Conservation (phyloP, 2,797 vertebrate species). For the Vipera latastei region DNA sequence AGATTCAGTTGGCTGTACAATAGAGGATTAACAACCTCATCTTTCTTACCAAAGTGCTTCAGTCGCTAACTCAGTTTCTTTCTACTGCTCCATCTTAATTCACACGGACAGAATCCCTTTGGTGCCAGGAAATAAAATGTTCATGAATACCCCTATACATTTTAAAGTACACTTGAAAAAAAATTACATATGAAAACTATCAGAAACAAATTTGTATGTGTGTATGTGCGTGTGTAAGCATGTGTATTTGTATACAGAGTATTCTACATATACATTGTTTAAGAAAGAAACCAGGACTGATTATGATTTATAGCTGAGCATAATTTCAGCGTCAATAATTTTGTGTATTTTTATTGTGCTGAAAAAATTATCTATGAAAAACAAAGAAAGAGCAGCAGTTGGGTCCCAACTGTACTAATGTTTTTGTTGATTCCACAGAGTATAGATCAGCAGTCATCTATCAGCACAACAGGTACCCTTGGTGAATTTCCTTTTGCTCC, state of each 20-base stretch:
- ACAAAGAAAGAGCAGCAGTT: neutral
- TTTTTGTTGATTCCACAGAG: neutral
- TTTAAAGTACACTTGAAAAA: slow-evolving; percentile 8
- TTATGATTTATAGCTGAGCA: neutral
- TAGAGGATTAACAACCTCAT: neutral
- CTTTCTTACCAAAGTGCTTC: neutral
- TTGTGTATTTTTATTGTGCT: neutral
- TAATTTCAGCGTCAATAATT: neutral
- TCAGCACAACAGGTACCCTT: neutral
- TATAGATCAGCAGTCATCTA: neutral
- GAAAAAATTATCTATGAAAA: neutral
- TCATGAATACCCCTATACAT: neutral
- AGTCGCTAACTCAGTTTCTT: neutral
- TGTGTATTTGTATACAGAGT: neutral
- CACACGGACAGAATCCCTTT: neutral
- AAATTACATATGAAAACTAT: neutral
- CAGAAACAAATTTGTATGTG: neutral
- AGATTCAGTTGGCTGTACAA: neutral
- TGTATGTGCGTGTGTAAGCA: neutral
- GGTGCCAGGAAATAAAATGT: neutral
- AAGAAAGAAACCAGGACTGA: neutral
- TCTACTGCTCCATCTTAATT: neutral
- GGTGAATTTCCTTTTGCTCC: neutral
- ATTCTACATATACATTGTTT: neutral
- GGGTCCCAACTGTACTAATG: neutral